Base-by-base conservation (phyloP, 2,797 vertebrate genomes). In the Tangara arthus region DNA sequence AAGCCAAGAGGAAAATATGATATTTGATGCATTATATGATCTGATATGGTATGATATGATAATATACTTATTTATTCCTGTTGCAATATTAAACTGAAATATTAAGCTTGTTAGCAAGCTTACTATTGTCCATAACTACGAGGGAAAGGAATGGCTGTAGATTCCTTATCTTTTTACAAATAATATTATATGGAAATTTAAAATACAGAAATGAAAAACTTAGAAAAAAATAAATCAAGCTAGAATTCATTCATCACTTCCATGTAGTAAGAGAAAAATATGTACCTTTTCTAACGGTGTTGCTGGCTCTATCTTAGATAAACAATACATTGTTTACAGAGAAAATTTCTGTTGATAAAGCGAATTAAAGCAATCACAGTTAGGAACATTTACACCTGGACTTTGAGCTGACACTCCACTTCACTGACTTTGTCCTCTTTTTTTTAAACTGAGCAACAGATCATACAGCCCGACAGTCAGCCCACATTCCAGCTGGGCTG, bases 351-450 rank as follows among this genome's bases (percentile, higher is more conserved):
- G 89, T 93, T 86, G 34, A 65, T 90, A 85, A 91, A 80, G 7
- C 12, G 13, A 81, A 78, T 91, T 81, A 93, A 94, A 65, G 26
- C 60, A 65, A 87, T 50, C 27, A 55, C 49, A 77, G 7, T 68
- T 47, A 61, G 35, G 42, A 88, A 34, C 70, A 78, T 86, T 93
- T 81, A 88, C 49, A 71, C 16, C 28, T 39, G 46, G 53, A 77
- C 63, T 92, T 80, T 81, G 79, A 94, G 60, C 75, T 88, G 80
- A 84, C 32, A 71, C 60, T 89, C 11, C 47, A 41, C n/a, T 94
- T 53, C n/a, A 66, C 41, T 87, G 88, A 59, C 34, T 90, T 95
- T 93, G 21, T 63, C 52, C 66, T 93, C 80, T 95, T 61, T 95
- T 95, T 91, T 96, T 87, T 94, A 68, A 91, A 85, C 68, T 77